Percentiles rank a stretch among this genome's conserved stretches.
Evolutionary conservation across 1,140 invertebrate genomes (phyloP).

Genomic region (Cyclargus thomasi): DNA sequence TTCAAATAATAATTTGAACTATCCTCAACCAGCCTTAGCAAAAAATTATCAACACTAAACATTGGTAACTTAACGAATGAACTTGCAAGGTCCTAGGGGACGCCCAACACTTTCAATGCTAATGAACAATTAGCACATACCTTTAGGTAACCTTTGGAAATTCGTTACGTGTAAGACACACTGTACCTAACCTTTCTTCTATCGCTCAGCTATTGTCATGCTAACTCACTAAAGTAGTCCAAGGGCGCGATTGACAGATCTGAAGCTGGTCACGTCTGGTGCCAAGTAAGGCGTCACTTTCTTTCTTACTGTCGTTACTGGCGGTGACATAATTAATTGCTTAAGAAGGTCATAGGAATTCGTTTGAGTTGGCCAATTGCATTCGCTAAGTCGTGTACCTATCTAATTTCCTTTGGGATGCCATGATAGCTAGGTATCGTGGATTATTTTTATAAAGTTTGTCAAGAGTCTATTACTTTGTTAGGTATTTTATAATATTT

Average conservation of each 20-base stretch:
- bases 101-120: neutral
- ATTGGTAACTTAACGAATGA: neutral
- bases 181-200: neutral
- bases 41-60: neutral
- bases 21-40: too few relatives aligned
- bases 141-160: neutral
- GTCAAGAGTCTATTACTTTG: too few relatives aligned
- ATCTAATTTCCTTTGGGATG: neutral
- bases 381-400: neutral
- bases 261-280: constrained; percentile 26
- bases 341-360: constrained; percentile 27
- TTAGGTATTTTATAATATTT: too few relatives aligned
- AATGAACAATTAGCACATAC: neutral
- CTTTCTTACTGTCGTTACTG: constrained; percentile 41
- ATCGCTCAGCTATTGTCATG: neutral
- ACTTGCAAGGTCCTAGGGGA: neutral
- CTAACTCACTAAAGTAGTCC: constrained; percentile 14
- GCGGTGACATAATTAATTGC: constrained; percentile 41
- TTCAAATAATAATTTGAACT: too few relatives aligned
- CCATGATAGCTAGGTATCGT: neutral
- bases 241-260: constrained; percentile 21
- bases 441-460: neutral
- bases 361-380: neutral
- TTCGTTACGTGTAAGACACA: neutral
- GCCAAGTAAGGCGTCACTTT: constrained; percentile 48